phyloP scores from a whole-genome alignment of 2,797 vertebrate species.

The Pygocentrus nattereri region DNA sequence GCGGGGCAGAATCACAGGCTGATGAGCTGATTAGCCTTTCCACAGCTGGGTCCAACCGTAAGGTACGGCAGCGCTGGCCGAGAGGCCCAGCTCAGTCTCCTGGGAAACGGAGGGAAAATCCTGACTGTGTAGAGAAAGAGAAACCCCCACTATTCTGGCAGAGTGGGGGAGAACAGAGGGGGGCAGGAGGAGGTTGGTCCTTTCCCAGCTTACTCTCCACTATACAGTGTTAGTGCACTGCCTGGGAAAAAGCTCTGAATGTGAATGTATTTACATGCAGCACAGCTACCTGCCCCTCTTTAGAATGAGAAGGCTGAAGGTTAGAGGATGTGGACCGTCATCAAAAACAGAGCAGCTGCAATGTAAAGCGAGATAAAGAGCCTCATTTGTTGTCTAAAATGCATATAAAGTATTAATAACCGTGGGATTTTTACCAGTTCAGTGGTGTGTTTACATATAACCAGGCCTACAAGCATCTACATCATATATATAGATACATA shows the following conservation, averaged over 20 bases:
- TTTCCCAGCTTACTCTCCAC: not conserved
- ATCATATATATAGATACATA: too few relatives aligned
- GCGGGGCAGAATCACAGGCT: constrained; percentile 63
- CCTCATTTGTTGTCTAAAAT: constrained; percentile 1
- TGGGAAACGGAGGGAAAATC: constrained; percentile 47
- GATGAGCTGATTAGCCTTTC: constrained; percentile 80
- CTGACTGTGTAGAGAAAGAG: constrained; percentile 9
- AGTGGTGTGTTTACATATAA: too few relatives aligned
- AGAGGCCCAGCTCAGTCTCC: constrained; percentile 45
- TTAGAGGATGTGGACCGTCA: not conserved
- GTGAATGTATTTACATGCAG: not conserved
- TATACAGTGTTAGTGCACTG: not conserved
- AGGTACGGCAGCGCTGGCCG: constrained; percentile 56
- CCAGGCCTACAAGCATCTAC: too few relatives aligned
- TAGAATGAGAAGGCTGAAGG: not conserved
- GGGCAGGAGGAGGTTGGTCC: not conserved
- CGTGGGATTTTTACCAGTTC: constrained; percentile 16
- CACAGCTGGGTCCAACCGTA: constrained; percentile 78
- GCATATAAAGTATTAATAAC: constrained; percentile 9
- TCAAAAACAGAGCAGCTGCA: not conserved
- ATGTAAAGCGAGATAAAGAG: not conserved
- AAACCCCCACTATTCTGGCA: not conserved
- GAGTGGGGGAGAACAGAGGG: not conserved
- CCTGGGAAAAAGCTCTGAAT: not conserved
- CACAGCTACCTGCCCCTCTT: not conserved